Evolutionary conservation across 2,888 invertebrate genomes (phyloP).

Genomic region (Zygogramma bicolorata): DNA sequence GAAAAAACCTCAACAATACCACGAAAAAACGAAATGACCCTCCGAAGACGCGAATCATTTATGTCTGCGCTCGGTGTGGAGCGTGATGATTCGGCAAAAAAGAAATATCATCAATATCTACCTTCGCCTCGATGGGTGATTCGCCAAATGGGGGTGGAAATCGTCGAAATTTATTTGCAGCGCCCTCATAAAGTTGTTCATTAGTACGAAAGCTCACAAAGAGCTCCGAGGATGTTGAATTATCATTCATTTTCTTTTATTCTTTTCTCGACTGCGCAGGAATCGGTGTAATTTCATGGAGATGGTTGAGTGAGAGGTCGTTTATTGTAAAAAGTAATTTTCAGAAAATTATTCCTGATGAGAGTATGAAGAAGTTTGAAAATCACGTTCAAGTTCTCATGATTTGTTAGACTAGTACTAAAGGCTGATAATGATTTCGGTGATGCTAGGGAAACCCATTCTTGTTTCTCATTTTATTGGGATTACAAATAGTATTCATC

Average conservation of each 20-base stretch:
- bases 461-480: too few relatives aligned
- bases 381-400: not conserved
- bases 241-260: slow-evolving; percentile 25
- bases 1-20: not conserved
- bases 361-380: not conserved
- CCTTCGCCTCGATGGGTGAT: slow-evolving; percentile 13
- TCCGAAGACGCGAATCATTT: not conserved
- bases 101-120: not conserved
- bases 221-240: slow-evolving; percentile 18
- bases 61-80: not conserved
- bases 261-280: slow-evolving; percentile 21
- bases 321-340: not conserved
- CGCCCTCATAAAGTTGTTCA: slow-evolving; percentile 33
- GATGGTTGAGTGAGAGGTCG: slow-evolving; percentile 17
- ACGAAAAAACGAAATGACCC: not conserved
- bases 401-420: too few relatives aligned
- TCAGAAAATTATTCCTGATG: not conserved
- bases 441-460: too few relatives aligned
- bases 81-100: not conserved
- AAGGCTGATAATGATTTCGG: too few relatives aligned
- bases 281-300: slow-evolving; percentile 25
- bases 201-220: slow-evolving; percentile 35
- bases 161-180: slow-evolving; percentile 26
- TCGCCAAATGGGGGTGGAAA: slow-evolving; percentile 22
- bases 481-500: too few relatives aligned